Evolutionary conservation across 53 echinoderm and acorn worm species (phyloP).

Genomic region (Luidia sarsii): DNA sequence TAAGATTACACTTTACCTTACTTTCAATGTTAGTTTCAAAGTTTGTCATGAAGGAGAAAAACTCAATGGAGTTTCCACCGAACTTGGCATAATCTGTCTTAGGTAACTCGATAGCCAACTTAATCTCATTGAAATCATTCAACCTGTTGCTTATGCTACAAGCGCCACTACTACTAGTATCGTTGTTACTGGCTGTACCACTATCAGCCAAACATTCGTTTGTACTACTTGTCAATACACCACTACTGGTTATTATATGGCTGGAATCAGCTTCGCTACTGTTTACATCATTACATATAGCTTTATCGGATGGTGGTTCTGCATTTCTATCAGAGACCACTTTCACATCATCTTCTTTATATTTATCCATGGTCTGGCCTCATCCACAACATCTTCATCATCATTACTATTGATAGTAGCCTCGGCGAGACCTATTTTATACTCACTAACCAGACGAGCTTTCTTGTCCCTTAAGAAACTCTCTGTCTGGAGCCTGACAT

Average conservation of each 20-base stretch:
- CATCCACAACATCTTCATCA: slow-evolving; percentile 3
- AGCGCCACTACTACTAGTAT: not conserved
- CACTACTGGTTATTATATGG: not conserved
- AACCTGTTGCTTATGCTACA: not conserved
- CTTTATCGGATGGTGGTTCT: not conserved
- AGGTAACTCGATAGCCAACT: slow-evolving; percentile 51
- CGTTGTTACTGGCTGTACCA: not conserved
- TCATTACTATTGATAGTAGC: not conserved
- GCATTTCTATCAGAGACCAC: not conserved
- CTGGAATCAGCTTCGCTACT: not conserved
- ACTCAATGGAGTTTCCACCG: slow-evolving; percentile 30
- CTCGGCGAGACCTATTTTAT: too few species aligned
- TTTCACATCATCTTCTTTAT: not conserved
- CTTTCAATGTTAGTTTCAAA: slow-evolving; percentile 58
- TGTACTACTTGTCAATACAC: not conserved
- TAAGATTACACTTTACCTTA: slow-evolving; percentile 41
- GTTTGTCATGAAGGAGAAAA: slow-evolving; percentile 53
- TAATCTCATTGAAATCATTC: slow-evolving; percentile 63
- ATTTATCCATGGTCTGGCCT: slow-evolving; percentile 14
- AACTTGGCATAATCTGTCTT: slow-evolving; percentile 59
- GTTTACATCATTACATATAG: not conserved
- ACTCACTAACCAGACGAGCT: not conserved
- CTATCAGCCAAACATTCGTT: not conserved
- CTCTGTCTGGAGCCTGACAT: slow-evolving; percentile 39
- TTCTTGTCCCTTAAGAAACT: slow-evolving; percentile 32